These are phyloP conservation scores for Illadopsis cleaveri DNA, from an alignment of 2,113 vertebrate genomes.

Conservation along the genomic window DNA sequence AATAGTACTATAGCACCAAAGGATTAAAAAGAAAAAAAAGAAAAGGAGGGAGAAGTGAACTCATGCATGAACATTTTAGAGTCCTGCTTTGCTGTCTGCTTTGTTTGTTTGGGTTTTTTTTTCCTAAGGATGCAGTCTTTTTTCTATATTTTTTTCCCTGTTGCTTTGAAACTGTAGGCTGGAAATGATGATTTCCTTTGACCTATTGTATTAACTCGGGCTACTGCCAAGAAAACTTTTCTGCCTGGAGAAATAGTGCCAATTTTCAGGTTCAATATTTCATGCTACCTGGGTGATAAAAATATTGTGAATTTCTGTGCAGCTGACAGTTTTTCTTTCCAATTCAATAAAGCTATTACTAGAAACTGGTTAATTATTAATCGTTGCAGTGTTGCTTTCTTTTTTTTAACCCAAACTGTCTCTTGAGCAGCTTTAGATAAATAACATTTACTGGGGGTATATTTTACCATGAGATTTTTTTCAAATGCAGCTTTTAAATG, in stretches of 20 bases:
- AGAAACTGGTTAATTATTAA: constrained; percentile 35
- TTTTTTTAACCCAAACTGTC: not conserved
- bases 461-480: not conserved
- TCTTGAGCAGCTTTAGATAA: not conserved
- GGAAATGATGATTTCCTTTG: not conserved
- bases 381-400: not conserved
- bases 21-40: not conserved
- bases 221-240: constrained; percentile 23
- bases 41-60: not conserved
- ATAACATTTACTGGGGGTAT: not conserved
- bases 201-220: constrained; percentile 28
- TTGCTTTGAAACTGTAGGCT: not conserved
- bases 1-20: not conserved
- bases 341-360: not conserved
- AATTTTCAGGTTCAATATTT: constrained; percentile 42
- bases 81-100: not conserved
- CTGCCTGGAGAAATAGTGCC: constrained; percentile 3
- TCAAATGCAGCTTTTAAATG: not conserved
- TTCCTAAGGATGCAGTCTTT: not conserved
- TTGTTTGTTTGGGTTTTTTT: not conserved
- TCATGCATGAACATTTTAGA: not conserved
- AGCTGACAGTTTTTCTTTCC: not conserved
- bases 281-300: not conserved
- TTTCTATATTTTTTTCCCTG: not conserved
- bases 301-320: constrained; percentile 2